Evolutionary conservation across 37 sponge, comb jelly and placozoan species (phyloP).

Genomic region (Lycopodina hypogea): DNA sequence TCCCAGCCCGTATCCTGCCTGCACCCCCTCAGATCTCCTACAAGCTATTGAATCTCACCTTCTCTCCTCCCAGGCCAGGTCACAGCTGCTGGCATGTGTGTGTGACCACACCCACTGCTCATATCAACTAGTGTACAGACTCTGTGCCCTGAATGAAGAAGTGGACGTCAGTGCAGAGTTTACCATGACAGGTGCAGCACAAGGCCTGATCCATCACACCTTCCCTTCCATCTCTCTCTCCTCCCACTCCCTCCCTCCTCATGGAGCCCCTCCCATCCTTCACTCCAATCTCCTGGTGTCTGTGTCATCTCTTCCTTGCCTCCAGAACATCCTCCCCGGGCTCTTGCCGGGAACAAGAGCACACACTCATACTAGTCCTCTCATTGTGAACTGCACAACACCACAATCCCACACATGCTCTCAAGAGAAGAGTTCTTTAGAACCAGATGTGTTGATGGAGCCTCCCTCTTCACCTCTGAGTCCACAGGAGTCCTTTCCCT

Average conservation of each 20-base stretch:
- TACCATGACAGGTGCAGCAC: too few species aligned
- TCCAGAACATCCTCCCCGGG: constrained; percentile 18
- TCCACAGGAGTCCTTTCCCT: constrained; percentile 24
- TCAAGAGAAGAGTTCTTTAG: neutral
- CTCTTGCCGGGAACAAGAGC: neutral
- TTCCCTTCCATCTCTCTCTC: constrained; percentile 15
- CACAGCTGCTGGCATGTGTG: constrained; percentile 19
- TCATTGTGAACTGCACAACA: neutral
- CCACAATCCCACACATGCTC: neutral
- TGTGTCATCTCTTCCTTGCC: constrained; percentile 34
- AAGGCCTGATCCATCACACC: too few species aligned
- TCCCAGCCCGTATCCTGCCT: neutral
- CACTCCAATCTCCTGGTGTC: constrained; percentile 27
- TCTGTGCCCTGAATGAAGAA: constrained; percentile 46
- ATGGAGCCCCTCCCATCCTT: neutral
- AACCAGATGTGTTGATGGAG: too few species aligned
- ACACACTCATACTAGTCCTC: neutral
- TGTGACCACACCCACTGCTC: neutral
- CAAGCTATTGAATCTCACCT: constrained; percentile 54
- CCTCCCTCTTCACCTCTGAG: neutral
- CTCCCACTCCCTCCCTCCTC: constrained; percentile 41
- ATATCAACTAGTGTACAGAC: constrained; percentile 5
- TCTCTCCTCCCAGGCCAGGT: constrained; percentile 59
- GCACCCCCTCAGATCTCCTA: constrained; percentile 14
- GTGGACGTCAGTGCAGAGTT: neutral